Evolutionary conservation across 2,888 invertebrate species (phyloP).

Genomic region (Horisme vitalbata): DNA sequence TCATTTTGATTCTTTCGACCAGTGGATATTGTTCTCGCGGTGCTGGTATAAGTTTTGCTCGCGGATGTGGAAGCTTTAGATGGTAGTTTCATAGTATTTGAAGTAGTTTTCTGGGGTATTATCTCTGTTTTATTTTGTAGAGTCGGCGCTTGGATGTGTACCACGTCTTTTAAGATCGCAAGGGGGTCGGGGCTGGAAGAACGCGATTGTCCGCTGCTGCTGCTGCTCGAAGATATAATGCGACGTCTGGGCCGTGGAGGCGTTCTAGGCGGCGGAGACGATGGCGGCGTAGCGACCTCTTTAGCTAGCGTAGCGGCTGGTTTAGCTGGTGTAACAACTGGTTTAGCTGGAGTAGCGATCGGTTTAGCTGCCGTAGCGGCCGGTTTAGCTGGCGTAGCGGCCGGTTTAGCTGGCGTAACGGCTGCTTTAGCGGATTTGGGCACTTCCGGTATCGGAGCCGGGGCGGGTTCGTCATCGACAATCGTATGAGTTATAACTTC

Average conservation of each 20-base stretch:
- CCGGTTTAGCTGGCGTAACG: no score
- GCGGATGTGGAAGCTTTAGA: no score
- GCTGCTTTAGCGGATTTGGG: not conserved
- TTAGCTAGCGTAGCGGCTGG: no score
- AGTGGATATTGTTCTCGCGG: no score
- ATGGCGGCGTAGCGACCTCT: constrained; percentile 3
- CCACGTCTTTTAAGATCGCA: constrained; percentile 57
- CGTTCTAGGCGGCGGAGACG: no score
- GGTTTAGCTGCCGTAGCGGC: no score
- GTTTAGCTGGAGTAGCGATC: no score
- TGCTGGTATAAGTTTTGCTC: no score
- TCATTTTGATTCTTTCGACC: not conserved
- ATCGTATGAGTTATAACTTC: constrained; percentile 16
- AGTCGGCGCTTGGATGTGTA: constrained; percentile 59
- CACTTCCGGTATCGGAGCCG: not conserved
- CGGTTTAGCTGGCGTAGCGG: no score
- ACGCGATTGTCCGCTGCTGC: constrained; percentile 38
- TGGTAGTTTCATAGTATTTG: not conserved
- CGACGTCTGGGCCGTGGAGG: constrained; percentile 18
- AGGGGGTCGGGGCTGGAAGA: constrained; percentile 48
- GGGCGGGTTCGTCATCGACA: constrained; percentile 15
- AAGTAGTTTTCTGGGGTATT: not conserved
- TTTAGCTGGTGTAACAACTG: no score
- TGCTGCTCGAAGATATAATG: constrained; percentile 25
- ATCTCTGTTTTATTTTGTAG: not conserved